Evolutionary conservation across 1,140 invertebrate species (phyloP).

Genomic region (Penaeus indicus): DNA sequence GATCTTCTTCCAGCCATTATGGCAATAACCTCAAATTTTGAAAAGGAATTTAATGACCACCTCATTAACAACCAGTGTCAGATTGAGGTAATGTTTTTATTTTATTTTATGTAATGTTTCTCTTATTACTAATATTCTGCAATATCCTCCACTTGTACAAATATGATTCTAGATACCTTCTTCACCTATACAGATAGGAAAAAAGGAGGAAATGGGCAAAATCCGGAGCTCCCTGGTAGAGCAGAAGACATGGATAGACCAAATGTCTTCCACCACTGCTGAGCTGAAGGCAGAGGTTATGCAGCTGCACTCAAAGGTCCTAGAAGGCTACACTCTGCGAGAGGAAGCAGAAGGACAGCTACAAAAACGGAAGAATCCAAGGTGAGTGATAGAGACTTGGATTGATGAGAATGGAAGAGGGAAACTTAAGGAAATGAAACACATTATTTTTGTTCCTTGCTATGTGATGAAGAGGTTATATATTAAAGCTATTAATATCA

Average conservation of each 20-base stretch:
- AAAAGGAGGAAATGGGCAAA: constrained; percentile 41
- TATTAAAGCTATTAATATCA: too few relatives aligned
- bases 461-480: too few relatives aligned
- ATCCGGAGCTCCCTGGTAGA: constrained; percentile 22
- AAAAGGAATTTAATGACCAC: constrained; percentile 41
- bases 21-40: constrained; percentile 31
- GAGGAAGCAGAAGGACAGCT: constrained; percentile 49
- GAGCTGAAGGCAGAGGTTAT: constrained; percentile 45
- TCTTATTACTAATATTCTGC: background rate
- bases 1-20: constrained; percentile 9
- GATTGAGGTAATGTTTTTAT: constrained; percentile 26
- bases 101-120: background rate
- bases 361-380: constrained; percentile 43
- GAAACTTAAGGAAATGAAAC: background rate
- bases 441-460: too few relatives aligned
- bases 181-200: constrained; percentile 29
- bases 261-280: constrained; percentile 44
- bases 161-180: too few relatives aligned
- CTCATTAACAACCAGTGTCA: background rate
- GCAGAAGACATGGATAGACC: constrained; percentile 30
- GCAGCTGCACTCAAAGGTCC: constrained; percentile 43
- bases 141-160: background rate
- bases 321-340: constrained; percentile 42
- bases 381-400: background rate
- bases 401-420: background rate